Evolutionary conservation across 2,797 vertebrate species (phyloP).

Genomic region (Sitta carolinensis): DNA sequence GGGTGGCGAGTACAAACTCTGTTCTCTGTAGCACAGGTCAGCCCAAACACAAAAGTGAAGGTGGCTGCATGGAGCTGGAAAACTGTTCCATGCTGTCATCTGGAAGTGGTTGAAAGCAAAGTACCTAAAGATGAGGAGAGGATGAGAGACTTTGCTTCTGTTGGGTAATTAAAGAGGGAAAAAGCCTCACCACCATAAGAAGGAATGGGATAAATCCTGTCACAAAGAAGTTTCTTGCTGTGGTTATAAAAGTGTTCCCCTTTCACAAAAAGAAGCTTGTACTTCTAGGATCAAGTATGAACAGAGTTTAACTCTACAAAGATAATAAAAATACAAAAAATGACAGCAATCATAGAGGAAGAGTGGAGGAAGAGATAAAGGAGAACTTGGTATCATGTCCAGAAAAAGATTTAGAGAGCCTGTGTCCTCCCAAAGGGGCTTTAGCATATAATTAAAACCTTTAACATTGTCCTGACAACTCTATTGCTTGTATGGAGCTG

Average conservation of each 20-base stretch:
- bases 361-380: conserved; percentile 44
- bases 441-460: conserved; percentile 15
- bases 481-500: neutral
- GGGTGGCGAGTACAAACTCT: neutral
- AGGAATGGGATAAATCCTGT: conserved; percentile 10
- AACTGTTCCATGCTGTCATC: conserved; percentile 28
- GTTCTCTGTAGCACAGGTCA: neutral
- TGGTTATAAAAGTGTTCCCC: neutral
- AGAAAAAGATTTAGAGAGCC: neutral
- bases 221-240: conserved; percentile 17
- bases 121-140: conserved; percentile 12
- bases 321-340: conserved; percentile 13
- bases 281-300: neutral
- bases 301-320: neutral
- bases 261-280: neutral
- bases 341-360: conserved; percentile 1
- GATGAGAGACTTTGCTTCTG: conserved; percentile 42
- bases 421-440: neutral
- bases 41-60: neutral
- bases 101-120: conserved; percentile 49
- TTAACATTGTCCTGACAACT: neutral
- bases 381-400: neutral
- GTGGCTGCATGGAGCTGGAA: neutral
- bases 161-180: conserved; percentile 25
- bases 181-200: conserved; percentile 9